A percentile compares a stretch with the other conserved stretches of the same genome.
Evolutionary conservation across 2,888 invertebrate species (phyloP).

Genomic region (Dryomyza anilis): DNA sequence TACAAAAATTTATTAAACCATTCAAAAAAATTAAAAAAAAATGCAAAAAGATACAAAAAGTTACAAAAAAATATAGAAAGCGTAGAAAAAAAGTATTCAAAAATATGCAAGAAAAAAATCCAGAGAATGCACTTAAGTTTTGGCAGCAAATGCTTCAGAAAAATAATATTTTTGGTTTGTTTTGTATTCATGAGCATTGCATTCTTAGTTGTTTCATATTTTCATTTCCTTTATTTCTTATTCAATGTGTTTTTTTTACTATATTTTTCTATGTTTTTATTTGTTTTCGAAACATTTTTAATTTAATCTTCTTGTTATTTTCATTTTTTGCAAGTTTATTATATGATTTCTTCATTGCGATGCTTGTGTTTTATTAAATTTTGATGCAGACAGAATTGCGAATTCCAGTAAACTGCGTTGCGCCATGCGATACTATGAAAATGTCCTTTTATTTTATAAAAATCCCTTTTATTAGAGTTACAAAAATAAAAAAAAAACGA

Average conservation of each 20-base stretch:
- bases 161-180: not conserved
- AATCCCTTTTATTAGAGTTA: no score
- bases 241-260: not conserved
- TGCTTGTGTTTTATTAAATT: no score
- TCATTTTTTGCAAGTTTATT: no score
- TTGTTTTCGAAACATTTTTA: not conserved
- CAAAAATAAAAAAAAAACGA: no score
- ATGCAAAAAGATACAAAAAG: not conserved
- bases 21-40: not conserved
- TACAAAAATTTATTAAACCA: not conserved
- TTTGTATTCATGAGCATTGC: not conserved
- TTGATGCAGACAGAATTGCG: no score
- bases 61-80: no score
- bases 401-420: no score
- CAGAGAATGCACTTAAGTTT: not conserved
- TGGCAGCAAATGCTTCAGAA: not conserved
- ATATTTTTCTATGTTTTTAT: not conserved
- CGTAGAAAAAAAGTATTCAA: no score
- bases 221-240: not conserved
- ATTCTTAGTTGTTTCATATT: not conserved
- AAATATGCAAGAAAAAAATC: not conserved
- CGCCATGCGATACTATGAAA: no score
- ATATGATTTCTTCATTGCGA: no score
- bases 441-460: no score
- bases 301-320: no score